Evolutionary conservation across 2,113 vertebrate species (phyloP), one percentile per base, ranked within the genome.

Genomic region (Pangasianodon hypophthalmus): DNA sequence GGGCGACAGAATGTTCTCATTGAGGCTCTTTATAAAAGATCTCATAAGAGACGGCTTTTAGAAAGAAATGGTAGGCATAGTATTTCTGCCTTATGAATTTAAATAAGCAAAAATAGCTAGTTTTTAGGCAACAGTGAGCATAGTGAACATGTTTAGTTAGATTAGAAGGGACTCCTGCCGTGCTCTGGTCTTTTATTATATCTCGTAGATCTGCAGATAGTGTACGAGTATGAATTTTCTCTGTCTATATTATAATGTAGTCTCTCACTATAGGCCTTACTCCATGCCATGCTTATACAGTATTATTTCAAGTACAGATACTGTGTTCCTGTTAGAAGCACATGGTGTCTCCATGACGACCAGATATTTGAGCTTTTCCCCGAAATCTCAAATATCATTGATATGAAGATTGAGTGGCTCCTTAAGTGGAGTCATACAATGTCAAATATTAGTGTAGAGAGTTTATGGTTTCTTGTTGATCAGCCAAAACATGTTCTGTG

Each of bases 1-100:
- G 77, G 92, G 80, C 32, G 62, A 87, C 54, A n/a, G 58, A 86
- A 67, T 75, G 50, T 82, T 88, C 80, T 86, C 89, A 56, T 67
- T 24, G 52, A 14, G 29, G 29, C 19, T 80, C 32, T 75, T 75
- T 77, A 41, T 67, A 83, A 52, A 37, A 32, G 37, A 46, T 16
- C 84, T 89, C 82, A 29, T 87, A 52, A 52, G 50, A 79, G 41
- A n/a, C 26, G 73, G 50, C 48, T 86, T 91, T 84, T 67, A 16
- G 32, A 64, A 89, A 44, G 46, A 54, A 81, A 48, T 4, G 21
- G 67, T 13, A 54, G 48, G 16, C 6, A 32, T 67, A 48, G 58
- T 26, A 80, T 6, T 54, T 67, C 56, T 37, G 41, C 13, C 8
- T 44, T 44, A 1, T 84, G 11, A 18, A 24, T 46, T 84, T 1